Evolutionary conservation across 1,140 invertebrate species (phyloP).

Genomic region (Habropoda laboriosa): DNA sequence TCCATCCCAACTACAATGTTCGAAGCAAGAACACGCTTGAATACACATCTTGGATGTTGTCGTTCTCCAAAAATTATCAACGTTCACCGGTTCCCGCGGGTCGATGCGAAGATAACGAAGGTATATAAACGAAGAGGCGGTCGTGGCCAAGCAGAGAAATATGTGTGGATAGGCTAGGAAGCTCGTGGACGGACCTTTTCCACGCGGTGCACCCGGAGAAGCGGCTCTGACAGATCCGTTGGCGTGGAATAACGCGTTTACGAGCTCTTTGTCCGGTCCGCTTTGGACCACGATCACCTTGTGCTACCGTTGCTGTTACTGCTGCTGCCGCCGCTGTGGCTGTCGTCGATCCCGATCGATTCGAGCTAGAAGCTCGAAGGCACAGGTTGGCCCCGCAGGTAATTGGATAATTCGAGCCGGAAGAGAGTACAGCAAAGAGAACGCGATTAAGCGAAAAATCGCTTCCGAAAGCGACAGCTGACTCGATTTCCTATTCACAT

Average conservation of each 20-base stretch:
- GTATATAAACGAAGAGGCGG: conserved; percentile 5
- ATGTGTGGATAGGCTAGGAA: conserved; percentile 22
- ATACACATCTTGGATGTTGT: no score
- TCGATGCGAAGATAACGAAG: conserved; percentile 45
- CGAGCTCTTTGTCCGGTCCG: conserved; percentile 80
- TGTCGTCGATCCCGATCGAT: conserved; percentile 56
- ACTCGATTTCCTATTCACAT: conserved; percentile 4
- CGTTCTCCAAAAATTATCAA: conserved; percentile 12
- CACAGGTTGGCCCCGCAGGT: conserved; percentile 61
- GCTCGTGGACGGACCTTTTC: conserved; percentile 72
- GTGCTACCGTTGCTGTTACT: conserved; percentile 39
- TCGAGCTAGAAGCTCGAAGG: conserved; percentile 29
- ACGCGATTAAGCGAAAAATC: conserved; percentile 37
- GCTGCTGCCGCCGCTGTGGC: conserved; percentile 18
- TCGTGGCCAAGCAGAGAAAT: not conserved
- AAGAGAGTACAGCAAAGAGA: conserved; percentile 32
- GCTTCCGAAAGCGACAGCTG: not conserved
- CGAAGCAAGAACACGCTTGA: no score
- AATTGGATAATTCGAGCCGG: conserved; percentile 69
- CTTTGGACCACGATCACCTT: conserved; percentile 77
- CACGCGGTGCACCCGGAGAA: conserved; percentile 75
- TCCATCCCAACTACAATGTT: no score
- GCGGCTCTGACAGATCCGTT: conserved; percentile 81
- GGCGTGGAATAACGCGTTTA: conserved; percentile 82
- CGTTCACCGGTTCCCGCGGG: not conserved